Base-by-base conservation (phyloP, 2,888 invertebrate species). In the Caenorhabditis zanzibari region DNA sequence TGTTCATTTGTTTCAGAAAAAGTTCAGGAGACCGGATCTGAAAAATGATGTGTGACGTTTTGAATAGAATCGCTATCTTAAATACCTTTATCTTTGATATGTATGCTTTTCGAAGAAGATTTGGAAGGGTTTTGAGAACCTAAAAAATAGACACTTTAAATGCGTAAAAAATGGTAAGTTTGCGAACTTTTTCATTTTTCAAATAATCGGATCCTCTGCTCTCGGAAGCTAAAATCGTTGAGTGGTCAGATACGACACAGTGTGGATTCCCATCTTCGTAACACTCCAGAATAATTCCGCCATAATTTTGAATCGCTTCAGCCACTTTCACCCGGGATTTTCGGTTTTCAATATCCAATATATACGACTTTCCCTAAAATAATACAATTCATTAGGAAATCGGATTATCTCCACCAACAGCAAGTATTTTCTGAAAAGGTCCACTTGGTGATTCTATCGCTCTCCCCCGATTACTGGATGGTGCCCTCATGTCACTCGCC, bases 61-160 rank as follows among this genome's bases (percentile, higher is more conserved):
- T 19, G 14, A 26, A 41, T 9, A 10, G 7, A n/a, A 19, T 26
- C 52, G 16, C 38, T 26, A 24, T 12, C 7, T n/a, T n/a, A n/a
- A 19, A 44, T 19, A 81, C 75, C 26, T 76, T 76, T 0, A 82
- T 72, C 3, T 52, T 32, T 14, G 49, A 14, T 7, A 49, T 61
- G n/a, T 79, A 41, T 5, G 83, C 83, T 72, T 83, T 61, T 32
- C 83, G 47, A 1, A 83, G 41, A 41, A 83, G 38, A 9, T 80
- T 63, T n/a, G 83, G 83, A 28, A 80, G 14, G 2, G 44, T 26
- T 75, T 59, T 74, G 22, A 71, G 38, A 0, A 41, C 26, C 74
- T 77, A 49, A 49, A n/a, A n/a, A 82, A 71, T 49, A 0, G 14
- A n/a, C 26, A 12, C 14, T 9, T 54, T 3, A 24, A 10, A 26